Conservation (phyloP, 1,140 invertebrate genomes). For the Drosophila sechellia region DNA sequence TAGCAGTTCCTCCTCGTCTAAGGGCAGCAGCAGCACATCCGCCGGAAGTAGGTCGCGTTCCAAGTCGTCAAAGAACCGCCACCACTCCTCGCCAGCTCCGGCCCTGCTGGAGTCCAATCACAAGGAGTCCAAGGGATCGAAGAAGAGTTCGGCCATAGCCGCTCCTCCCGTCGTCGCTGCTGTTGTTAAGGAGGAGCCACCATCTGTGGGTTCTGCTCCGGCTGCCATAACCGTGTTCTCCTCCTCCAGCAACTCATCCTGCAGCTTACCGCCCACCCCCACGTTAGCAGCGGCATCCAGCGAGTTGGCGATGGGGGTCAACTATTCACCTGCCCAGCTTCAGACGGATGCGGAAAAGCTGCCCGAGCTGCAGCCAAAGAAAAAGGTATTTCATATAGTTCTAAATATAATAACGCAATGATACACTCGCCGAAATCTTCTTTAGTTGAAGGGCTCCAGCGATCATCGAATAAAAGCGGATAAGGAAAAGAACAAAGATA, state of each 20-base stretch:
- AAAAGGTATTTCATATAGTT: slow-evolving; percentile 48
- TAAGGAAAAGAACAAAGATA: slow-evolving; percentile 68
- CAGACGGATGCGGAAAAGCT: slow-evolving; percentile 37
- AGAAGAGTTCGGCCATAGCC: slow-evolving; percentile 47
- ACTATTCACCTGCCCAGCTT: slow-evolving; percentile 56
- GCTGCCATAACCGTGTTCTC: slow-evolving; percentile 68
- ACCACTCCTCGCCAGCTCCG: slow-evolving; percentile 58
- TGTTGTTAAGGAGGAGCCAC: slow-evolving; percentile 42
- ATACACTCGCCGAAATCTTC: neutral
- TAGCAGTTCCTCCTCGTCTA: slow-evolving; percentile 71
- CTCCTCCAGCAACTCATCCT: slow-evolving; percentile 79
- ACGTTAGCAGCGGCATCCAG: slow-evolving; percentile 30
- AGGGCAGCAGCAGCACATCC: slow-evolving; percentile 58
- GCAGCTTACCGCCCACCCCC: slow-evolving; percentile 73
- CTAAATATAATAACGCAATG: neutral
- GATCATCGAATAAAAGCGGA: slow-evolving; percentile 69
- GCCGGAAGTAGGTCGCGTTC: slow-evolving; percentile 71
- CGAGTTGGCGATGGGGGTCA: slow-evolving; percentile 24
- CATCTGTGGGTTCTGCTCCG: slow-evolving; percentile 2
- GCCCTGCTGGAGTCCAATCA: slow-evolving; percentile 47
- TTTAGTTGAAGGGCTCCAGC: slow-evolving; percentile 55
- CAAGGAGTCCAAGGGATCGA: slow-evolving; percentile 54
- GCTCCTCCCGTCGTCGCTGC: slow-evolving; percentile 22
- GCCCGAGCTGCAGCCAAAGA: slow-evolving; percentile 60
- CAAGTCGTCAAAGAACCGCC: slow-evolving; percentile 75